Percentiles rank a stretch among this genome's conserved stretches.
Conservation (phyloP, 2,113 vertebrate species). For the Trematomus loennbergii region DNA sequence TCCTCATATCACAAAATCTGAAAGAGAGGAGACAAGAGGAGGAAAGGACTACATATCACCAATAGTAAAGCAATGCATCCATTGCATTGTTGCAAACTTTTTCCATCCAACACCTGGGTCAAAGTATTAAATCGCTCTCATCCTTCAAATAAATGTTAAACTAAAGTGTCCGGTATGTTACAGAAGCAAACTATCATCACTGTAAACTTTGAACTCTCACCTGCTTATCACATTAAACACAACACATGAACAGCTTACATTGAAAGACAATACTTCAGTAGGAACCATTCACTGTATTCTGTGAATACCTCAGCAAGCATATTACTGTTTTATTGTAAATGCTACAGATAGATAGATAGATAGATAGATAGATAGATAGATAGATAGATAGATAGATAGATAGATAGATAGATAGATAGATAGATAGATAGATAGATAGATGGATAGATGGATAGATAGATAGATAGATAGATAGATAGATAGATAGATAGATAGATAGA, state of each 20-base stretch:
- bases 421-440: constrained; percentile 57
- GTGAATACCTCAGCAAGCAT: constrained; percentile 85
- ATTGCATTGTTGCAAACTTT: constrained; percentile 41
- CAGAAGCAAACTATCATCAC: constrained; percentile 36
- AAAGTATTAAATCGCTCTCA: constrained; percentile 13
- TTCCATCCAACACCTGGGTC: constrained; percentile 15
- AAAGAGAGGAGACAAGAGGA: constrained; percentile 46
- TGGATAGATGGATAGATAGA: constrained; percentile 56
- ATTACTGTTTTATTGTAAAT: constrained; percentile 80
- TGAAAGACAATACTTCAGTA: constrained; percentile 73
- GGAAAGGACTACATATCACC: constrained; percentile 32
- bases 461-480: constrained; percentile 50
- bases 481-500: constrained; percentile 58
- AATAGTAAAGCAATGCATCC: constrained; percentile 13
- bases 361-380: constrained; percentile 53
- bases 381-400: constrained; percentile 57
- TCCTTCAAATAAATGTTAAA: constrained; percentile 33
- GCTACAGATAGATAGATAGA: constrained; percentile 48
- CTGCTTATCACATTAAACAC: constrained; percentile 68
- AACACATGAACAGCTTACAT: constrained; percentile 66
- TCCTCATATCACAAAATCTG: constrained; percentile 39
- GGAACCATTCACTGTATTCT: constrained; percentile 85
- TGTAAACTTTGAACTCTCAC: constrained; percentile 65
- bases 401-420: constrained; percentile 42
- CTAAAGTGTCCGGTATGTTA: constrained; percentile 16